Evolutionary conservation across 2,797 vertebrate genomes (phyloP).

Genomic region (Bufotes viridis): DNA sequence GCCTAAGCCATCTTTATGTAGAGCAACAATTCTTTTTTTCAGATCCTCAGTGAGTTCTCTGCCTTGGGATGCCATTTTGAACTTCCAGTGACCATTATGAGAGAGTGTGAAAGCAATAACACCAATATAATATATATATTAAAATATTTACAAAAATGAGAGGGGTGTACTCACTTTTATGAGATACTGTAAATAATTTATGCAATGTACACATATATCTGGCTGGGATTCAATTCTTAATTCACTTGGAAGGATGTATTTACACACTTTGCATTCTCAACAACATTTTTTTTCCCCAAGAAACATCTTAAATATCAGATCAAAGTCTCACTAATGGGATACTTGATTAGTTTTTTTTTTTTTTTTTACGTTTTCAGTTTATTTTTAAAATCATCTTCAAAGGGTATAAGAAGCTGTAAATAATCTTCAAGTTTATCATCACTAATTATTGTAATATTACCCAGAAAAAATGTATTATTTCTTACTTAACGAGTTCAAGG

Average conservation of each 20-base stretch:
- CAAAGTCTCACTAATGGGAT: constrained; percentile 6
- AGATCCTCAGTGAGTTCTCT: too few relatives aligned
- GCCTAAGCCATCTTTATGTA: too few relatives aligned
- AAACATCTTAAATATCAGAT: background rate
- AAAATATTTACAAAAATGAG: too few relatives aligned
- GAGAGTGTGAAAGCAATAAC: too few relatives aligned
- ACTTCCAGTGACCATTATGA: too few relatives aligned
- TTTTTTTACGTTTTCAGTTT: background rate
- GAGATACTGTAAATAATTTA: too few relatives aligned
- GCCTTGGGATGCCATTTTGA: too few relatives aligned
- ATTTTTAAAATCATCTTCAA: background rate
- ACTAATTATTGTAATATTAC: background rate
- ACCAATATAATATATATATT: too few relatives aligned
- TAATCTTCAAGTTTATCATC: constrained; percentile 3
- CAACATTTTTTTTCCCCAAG: background rate
- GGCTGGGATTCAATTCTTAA: background rate
- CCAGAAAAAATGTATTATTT: background rate
- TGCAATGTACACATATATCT: background rate
- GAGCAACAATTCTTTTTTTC: too few relatives aligned
- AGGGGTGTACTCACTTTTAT: too few relatives aligned
- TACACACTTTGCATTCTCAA: background rate
- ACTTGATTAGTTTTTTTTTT: background rate
- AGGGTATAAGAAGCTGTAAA: background rate
- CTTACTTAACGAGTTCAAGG: background rate
- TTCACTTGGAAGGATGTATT: background rate